phyloP scores from a whole-genome alignment of 2,888 invertebrate genomes.

The Andrena dorsata region DNA sequence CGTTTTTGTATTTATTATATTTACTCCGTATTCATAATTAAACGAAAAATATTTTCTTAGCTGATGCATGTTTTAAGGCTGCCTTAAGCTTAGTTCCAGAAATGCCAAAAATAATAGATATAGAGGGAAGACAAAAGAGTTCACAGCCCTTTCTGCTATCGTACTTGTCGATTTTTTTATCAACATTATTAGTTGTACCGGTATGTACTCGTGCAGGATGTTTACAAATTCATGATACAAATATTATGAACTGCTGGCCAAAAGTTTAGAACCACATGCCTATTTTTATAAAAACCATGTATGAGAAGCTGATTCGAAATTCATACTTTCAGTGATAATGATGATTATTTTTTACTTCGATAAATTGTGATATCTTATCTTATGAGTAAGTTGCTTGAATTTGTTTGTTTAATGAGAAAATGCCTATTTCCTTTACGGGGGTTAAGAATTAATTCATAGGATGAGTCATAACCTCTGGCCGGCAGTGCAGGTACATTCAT shows the following conservation, averaged over 20 bases:
- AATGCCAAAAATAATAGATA: conserved; percentile 89
- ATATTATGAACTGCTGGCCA: neutral
- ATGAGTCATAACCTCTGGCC: no score
- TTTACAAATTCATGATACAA: neutral
- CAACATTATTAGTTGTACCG: conserved; percentile 93
- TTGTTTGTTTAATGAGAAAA: no score
- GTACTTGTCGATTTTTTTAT: conserved; percentile 92
- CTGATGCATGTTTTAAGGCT: conserved; percentile 97
- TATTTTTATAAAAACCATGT: no score
- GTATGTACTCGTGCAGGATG: conserved; percentile 83
- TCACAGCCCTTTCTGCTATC: conserved; percentile 90
- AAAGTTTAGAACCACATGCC: no score
- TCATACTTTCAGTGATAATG: no score
- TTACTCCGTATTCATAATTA: neutral
- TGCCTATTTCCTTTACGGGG: no score
- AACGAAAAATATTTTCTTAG: conserved; percentile 85
- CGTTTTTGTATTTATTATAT: neutral
- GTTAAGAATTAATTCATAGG: no score
- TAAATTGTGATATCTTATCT: no score
- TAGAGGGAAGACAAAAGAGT: conserved; percentile 91
- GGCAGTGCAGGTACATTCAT: no score
- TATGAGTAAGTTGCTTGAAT: no score
- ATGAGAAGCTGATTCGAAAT: no score
- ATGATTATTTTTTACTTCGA: no score
- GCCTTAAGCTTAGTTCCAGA: conserved; percentile 93